Conservation (phyloP, 1,140 invertebrate genomes). For the Anoplophora glabripennis region DNA sequence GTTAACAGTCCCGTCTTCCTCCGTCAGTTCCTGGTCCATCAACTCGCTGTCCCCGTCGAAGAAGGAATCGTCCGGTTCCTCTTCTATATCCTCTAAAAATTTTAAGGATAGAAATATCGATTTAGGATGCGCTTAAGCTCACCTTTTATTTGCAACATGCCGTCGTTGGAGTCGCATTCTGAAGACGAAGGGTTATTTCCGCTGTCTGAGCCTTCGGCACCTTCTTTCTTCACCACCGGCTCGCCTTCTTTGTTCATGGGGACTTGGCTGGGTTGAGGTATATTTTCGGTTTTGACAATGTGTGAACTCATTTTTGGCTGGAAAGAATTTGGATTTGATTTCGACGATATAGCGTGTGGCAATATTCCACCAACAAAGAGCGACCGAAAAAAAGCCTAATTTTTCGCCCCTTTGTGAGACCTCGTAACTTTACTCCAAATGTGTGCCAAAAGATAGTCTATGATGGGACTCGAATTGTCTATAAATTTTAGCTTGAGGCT, state of each 20-base stretch:
- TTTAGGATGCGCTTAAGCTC: neutral
- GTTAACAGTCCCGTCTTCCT: constrained; percentile 41
- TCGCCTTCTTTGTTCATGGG: constrained; percentile 30
- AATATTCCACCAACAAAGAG: too few relatives aligned
- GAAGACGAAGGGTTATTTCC: constrained; percentile 39
- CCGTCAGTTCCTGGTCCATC: constrained; percentile 46
- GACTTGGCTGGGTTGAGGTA: constrained; percentile 28
- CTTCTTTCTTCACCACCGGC: constrained; percentile 28
- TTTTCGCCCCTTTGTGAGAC: too few relatives aligned
- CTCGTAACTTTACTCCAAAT: too few relatives aligned
- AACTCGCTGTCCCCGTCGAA: constrained; percentile 45
- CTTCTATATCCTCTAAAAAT: constrained; percentile 35
- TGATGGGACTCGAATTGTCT: too few relatives aligned
- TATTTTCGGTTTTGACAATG: constrained; percentile 8
- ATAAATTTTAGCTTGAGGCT: too few relatives aligned
- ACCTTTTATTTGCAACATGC: constrained; percentile 40
- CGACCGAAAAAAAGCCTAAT: too few relatives aligned
- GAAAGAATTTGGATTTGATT: too few relatives aligned
- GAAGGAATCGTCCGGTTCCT: constrained; percentile 43
- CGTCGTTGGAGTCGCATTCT: constrained; percentile 45
- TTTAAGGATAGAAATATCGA: neutral
- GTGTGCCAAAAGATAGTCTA: too few relatives aligned
- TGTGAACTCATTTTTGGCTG: constrained; percentile 8
- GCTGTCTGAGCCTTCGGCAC: constrained; percentile 26
- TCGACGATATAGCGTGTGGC: too few relatives aligned